Conservation (phyloP, 2,797 vertebrate genomes). For the Ibycter americanus region DNA sequence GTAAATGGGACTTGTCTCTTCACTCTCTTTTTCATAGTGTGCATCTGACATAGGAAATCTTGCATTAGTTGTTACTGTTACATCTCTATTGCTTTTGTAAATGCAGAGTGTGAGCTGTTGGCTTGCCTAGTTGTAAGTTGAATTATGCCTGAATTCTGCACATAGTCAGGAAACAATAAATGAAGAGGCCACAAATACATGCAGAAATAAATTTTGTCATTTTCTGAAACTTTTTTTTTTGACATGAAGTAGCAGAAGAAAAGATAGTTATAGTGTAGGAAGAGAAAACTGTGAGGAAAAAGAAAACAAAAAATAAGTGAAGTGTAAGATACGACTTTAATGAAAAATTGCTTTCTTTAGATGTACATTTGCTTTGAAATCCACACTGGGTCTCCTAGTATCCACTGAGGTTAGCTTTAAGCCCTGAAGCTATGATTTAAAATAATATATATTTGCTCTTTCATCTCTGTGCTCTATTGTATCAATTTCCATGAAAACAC, state of each 20-base stretch:
- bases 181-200: neutral
- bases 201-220: neutral
- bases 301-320: neutral
- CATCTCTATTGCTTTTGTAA: neutral
- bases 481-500: constrained; percentile 63
- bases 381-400: constrained; percentile 39
- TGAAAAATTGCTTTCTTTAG: constrained; percentile 55
- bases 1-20: neutral
- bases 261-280: neutral
- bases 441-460: constrained; percentile 63
- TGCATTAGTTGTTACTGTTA: neutral
- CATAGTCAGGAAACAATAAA: neutral
- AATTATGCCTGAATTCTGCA: neutral
- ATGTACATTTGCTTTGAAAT: constrained; percentile 61
- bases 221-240: neutral
- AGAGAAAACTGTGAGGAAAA: neutral
- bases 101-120: neutral
- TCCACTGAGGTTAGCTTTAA: constrained; percentile 41
- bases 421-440: constrained; percentile 53
- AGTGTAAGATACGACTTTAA: neutral
- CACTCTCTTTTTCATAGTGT: neutral
- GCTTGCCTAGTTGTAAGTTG: neutral
- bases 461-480: constrained; percentile 51
- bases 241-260: neutral
- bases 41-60: neutral